Base-by-base conservation (phyloP, 1,140 invertebrate genomes). In the Drosophila yakuba region DNA sequence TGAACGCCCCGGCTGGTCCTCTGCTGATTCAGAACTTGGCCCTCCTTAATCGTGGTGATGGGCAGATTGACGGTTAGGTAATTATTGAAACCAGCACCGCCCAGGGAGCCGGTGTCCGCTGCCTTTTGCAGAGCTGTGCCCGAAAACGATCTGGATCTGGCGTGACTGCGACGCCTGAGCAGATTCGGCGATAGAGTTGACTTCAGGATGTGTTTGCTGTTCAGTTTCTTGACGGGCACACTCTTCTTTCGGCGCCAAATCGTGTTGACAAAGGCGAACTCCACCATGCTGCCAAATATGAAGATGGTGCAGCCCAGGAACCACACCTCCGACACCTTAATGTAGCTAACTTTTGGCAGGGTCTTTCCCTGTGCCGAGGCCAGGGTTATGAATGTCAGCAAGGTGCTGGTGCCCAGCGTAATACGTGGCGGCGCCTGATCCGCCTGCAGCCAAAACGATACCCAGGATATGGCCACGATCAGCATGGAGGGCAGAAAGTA, bases 311-410 rank as follows among this genome's bases (percentile, higher is more conserved):
- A 97, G 0, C 95, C 96, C n/a, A 97, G 93, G 84, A 97, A 97
- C 96, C 97, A 97, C 50, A 97, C 96, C 92, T 98, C 97, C 62
- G 97, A 96, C 0, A 97, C 96, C 93, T 97, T 97, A n/a, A 98
- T 96, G 74, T 98, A 98, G 14, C 97, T 97, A 1, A 97, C 96
- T 91, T 97, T 97, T 0, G 97, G 97, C 45, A 98, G 92, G 6
- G 96, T 96, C 92, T 97, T 97, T 36, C 95, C 90, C 75, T 96
- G 95, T 47, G 96, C 96, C 1, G 96, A 96, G 35, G 96, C 97
- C 48, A 97, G 93, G 4, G 97, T 98, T 77, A 97, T 97, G 69
- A 98, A 97, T 11, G 97, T 96, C 48, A 98, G 93, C 94, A 98
- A 96, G 3, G 96, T 97, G 69, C 96, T 96, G 14, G 96, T 97